phyloP scores from a whole-genome alignment of 2,113 vertebrate species.

The Mirza zaza region DNA sequence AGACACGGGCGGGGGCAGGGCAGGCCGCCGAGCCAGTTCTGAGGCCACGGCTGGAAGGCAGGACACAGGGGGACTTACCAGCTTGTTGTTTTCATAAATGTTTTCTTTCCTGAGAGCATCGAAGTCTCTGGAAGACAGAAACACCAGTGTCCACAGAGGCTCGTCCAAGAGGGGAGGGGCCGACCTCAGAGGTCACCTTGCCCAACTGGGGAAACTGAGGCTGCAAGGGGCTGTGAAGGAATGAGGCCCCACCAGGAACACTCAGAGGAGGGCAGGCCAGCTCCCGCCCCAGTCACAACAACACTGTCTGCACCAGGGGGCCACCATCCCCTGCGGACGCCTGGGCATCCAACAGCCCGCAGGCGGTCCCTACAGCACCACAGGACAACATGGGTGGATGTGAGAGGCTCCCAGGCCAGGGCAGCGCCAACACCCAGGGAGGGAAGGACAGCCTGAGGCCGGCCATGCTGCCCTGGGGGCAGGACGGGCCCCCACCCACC shows the following conservation, averaged over 20 bases:
- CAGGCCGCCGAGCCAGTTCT: background rate
- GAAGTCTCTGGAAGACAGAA: slow-evolving; percentile 90
- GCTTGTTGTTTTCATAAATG: slow-evolving; percentile 94
- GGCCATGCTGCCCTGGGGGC: accelerated
- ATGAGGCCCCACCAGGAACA: accelerated
- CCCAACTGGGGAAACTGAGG: background rate
- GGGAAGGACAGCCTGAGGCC: accelerated
- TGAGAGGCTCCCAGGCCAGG: background rate
- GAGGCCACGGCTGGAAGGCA: background rate
- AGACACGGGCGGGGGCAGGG: accelerated
- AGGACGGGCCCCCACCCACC: accelerated
- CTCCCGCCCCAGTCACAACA: background rate
- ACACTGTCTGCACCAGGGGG: no score
- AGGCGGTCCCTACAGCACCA: no score
- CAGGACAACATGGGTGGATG: background rate
- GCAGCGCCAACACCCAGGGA: accelerated
- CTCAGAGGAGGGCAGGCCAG: background rate
- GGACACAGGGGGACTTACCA: slow-evolving; percentile 87
- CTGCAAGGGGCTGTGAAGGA: background rate
- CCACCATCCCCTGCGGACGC: accelerated
- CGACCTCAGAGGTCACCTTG: no score
- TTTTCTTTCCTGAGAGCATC: slow-evolving; percentile 93
- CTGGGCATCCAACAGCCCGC: background rate
- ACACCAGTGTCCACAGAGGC: background rate
- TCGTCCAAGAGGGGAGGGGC: background rate